phyloP scores from a whole-genome alignment of 2,888 invertebrate genomes.

The Scaptomyza caliginosa region DNA sequence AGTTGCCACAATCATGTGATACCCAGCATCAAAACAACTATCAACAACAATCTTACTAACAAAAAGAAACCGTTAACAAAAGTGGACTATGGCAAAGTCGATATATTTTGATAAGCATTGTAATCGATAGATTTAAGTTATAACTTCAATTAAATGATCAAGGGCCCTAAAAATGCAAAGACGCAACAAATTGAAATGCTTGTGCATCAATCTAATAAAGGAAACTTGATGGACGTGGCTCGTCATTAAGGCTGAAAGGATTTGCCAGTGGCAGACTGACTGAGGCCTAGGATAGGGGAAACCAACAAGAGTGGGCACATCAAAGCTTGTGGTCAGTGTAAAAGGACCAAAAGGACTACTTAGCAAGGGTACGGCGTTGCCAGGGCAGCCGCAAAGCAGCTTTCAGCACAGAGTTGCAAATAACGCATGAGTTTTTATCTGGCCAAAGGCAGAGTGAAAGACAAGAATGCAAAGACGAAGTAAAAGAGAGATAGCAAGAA shows the following conservation, averaged over 20 bases:
- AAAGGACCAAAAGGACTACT: slow-evolving; percentile 44
- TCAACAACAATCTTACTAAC: background rate
- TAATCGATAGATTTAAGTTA: slow-evolving; percentile 19
- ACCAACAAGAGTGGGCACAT: slow-evolving; percentile 19
- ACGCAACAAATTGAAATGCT: slow-evolving; percentile 5
- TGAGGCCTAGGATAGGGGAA: background rate
- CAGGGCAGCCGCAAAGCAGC: slow-evolving; percentile 54
- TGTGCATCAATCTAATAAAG: slow-evolving; percentile 25
- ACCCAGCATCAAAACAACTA: background rate
- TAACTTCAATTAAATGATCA: slow-evolving; percentile 20
- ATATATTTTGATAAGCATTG: slow-evolving; percentile 7
- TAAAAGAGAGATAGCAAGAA: background rate
- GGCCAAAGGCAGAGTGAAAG: slow-evolving; percentile 4
- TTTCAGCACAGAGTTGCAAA: slow-evolving; percentile 39
- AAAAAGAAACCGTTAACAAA: background rate
- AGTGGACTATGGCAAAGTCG: slow-evolving; percentile 1
- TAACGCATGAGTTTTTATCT: slow-evolving; percentile 28
- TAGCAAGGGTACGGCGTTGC: slow-evolving; percentile 35
- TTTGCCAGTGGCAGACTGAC: slow-evolving; percentile 13
- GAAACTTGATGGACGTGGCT: slow-evolving; percentile 29
- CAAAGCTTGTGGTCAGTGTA: slow-evolving; percentile 47
- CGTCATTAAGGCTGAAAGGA: slow-evolving; percentile 33
- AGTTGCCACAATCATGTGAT: background rate
- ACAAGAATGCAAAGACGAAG: background rate
- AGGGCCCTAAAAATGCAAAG: background rate